Evolutionary conservation across 2,888 invertebrate genomes (phyloP), one percentile per base, ranked within the genome.

Genomic region (Kuschelorhynchus macadamiae): DNA sequence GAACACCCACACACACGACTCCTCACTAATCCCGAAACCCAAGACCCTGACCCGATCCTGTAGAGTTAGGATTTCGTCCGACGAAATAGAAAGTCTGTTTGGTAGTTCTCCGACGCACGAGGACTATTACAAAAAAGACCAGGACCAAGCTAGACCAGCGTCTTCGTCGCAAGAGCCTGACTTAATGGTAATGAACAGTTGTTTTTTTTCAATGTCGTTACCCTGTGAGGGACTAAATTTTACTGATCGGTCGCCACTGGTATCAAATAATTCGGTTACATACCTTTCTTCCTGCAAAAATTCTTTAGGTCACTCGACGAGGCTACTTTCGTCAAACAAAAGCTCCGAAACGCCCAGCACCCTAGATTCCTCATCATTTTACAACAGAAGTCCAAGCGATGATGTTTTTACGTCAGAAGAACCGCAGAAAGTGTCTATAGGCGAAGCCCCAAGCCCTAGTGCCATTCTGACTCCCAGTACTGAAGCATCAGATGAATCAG

Each of bases 391-490:
- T 49, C 64, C 69, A 2, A 65, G 64, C 44, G 69, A 69, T 25
- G 69, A 69, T 2, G 64, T 69, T 2, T 69, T 69, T 56, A 17
- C 18, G 8, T 55, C 62, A 2, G 60, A 55, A 39, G 55, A 57
- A 12, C 49, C 33, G 33, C 69, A 52, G 14, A 69, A 65, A 52
- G 33, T 69, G n/a, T 63, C 63, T 33, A 55, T 69, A 2, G 64
- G 69, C 9, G 64, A 69, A 25, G 65, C 67, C 0, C 64, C 67
- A 3, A 71, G 71, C 52, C 88, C 89, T 0, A 88, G 88, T 74
- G 88, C 89, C 56, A 85, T 86, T 74, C 82, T 89, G 0, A 89
- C 89, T 11, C 87, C 89, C 12, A 87, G 87, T 33, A 87, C 86
- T 52, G 81, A 80, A 63, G 72, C 78, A 25, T 79, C 79, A 52